phyloP scores from a whole-genome alignment of 2,888 invertebrate genomes.

The Andricus quercusramuli region DNA sequence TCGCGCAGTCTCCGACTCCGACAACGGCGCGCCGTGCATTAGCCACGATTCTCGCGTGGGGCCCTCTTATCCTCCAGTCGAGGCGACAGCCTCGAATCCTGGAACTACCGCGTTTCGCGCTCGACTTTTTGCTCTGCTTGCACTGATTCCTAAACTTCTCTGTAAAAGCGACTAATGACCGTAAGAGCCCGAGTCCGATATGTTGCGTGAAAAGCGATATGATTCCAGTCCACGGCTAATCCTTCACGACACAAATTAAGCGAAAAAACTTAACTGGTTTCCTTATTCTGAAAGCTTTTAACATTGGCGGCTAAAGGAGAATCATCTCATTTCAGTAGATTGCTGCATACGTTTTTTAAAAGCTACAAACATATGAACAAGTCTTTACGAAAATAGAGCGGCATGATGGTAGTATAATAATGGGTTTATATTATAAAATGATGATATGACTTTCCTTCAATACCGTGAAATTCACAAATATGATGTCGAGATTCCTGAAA shows the following conservation, averaged over 20 bases:
- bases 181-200: constrained; percentile 34
- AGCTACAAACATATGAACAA: too few species aligned
- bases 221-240: constrained; percentile 21
- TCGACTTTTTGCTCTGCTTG: constrained; percentile 25
- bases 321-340: neutral
- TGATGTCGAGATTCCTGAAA: too few species aligned
- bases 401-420: too few species aligned
- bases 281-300: neutral
- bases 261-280: neutral
- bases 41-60: constrained; percentile 62
- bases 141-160: constrained; percentile 13
- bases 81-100: constrained; percentile 25
- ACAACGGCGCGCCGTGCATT: constrained; percentile 57
- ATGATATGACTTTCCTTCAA: too few species aligned
- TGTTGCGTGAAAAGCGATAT: constrained; percentile 37
- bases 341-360: too few species aligned
- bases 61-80: constrained; percentile 45
- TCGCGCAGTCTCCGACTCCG: constrained; percentile 57
- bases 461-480: too few species aligned
- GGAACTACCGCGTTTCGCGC: constrained; percentile 26
- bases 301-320: neutral
- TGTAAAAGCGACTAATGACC: constrained; percentile 22
- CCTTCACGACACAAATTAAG: constrained; percentile 18
- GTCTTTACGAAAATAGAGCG: too few species aligned
- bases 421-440: too few species aligned